Evolutionary conservation across 2,113 vertebrate species (phyloP).

Genomic region (Gymnogyps californianus): DNA sequence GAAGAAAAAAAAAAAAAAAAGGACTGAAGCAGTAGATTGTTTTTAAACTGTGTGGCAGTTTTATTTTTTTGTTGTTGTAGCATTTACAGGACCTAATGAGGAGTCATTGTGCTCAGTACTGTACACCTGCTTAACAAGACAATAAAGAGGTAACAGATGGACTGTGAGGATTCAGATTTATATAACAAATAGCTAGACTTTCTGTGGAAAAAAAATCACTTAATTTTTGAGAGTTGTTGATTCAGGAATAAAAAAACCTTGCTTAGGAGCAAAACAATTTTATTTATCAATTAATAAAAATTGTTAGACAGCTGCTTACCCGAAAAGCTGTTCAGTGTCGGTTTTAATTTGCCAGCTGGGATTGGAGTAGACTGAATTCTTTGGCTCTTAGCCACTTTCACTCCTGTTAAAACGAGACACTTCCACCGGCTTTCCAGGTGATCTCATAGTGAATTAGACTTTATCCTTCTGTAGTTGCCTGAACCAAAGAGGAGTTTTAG

Average conservation of each 20-base stretch:
- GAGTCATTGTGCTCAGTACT: neutral
- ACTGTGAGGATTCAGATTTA: neutral
- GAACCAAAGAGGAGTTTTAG: neutral
- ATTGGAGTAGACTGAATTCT: neutral
- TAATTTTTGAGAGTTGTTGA: neutral
- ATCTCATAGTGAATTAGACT: neutral
- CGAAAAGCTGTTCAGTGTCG: neutral
- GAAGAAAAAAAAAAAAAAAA: neutral
- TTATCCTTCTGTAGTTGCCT: neutral
- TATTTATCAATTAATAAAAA: constrained; percentile 2
- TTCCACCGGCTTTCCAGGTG: neutral
- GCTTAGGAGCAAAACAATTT: neutral
- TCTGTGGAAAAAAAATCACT: neutral
- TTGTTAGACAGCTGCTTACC: neutral
- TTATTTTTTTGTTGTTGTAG: neutral
- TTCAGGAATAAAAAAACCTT: neutral
- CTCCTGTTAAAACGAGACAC: neutral
- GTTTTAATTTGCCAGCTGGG: neutral
- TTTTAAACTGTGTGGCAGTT: neutral
- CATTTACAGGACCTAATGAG: neutral
- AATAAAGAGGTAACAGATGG: neutral
- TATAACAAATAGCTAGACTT: neutral
- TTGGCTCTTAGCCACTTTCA: neutral
- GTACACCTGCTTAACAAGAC: neutral
- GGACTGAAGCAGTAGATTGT: neutral